phyloP scores from a whole-genome alignment of 2,797 vertebrate species.

The Ciconia nigra region DNA sequence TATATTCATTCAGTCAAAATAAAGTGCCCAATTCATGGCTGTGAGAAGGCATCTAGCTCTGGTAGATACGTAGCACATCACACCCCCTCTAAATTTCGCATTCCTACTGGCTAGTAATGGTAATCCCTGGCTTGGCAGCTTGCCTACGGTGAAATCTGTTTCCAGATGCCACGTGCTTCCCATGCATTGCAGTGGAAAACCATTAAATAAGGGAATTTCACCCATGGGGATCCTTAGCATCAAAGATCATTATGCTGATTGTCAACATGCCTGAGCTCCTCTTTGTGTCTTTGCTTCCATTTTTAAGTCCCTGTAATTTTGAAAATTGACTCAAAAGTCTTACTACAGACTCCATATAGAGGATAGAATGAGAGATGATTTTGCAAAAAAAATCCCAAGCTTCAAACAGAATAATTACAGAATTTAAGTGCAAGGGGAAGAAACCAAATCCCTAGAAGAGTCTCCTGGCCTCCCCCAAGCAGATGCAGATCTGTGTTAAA shows the following conservation, averaged over 20 bases:
- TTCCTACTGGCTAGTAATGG: background rate
- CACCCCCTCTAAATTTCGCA: background rate
- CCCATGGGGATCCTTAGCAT: background rate
- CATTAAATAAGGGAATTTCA: background rate
- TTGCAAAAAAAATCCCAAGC: background rate
- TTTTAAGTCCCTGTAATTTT: background rate
- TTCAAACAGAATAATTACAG: background rate
- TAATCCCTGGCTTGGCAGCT: fast-evolving
- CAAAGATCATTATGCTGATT: background rate
- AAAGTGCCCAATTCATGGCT: fast-evolving
- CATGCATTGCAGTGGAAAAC: background rate
- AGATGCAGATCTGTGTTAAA: background rate
- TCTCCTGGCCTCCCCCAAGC: background rate
- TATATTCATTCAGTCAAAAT: background rate
- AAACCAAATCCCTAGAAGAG: background rate
- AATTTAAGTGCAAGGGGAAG: background rate
- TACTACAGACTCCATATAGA: background rate
- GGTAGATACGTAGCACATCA: background rate
- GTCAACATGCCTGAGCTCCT: background rate
- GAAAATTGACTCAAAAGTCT: background rate
- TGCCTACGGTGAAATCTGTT: background rate
- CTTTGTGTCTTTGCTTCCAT: background rate
- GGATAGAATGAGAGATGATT: background rate
- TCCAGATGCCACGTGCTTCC: background rate
- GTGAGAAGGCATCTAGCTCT: background rate